phyloP scores from a whole-genome alignment of 1,140 invertebrate species.

The Tyrophagus putrescentiae region DNA sequence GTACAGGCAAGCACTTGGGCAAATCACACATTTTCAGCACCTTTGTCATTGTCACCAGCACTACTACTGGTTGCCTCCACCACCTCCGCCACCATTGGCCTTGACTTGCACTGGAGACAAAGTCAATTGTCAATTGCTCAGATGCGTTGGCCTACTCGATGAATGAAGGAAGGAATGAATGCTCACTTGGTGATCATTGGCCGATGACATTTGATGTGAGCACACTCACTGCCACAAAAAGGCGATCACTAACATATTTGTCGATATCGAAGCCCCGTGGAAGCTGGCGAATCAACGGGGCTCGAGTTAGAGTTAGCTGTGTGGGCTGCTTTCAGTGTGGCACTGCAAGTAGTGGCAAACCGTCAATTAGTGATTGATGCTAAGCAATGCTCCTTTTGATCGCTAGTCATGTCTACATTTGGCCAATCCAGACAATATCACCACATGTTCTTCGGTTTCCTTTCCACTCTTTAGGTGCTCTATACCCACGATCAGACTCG shows the following conservation, averaged over 20 bases:
- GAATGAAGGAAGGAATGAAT: no score
- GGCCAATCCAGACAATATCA: constrained; percentile 13
- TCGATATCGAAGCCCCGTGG: no score
- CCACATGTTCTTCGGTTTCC: no score
- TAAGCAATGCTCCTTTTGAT: neutral
- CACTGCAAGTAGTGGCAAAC: neutral
- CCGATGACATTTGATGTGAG: no score
- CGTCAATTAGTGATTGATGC: constrained; percentile 14
- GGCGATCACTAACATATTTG: constrained; percentile 5
- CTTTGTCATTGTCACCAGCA: neutral
- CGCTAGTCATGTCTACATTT: constrained; percentile 12
- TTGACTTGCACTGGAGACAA: no score
- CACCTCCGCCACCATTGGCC: no score
- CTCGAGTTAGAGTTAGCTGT: constrained; percentile 4
- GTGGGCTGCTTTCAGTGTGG: neutral
- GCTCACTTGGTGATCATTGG: no score
- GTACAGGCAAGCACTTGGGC: neutral
- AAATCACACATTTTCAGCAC: neutral
- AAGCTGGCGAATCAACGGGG: neutral
- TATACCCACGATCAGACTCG: neutral
- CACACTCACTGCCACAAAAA: no score
- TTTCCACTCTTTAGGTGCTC: neutral
- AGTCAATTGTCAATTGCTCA: no score
- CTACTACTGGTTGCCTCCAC: neutral
- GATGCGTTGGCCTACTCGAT: no score